These are phyloP conservation scores for Metridium senile DNA, from an alignment of 92 coral and sea anemone species.

Conservation along the genomic window DNA sequence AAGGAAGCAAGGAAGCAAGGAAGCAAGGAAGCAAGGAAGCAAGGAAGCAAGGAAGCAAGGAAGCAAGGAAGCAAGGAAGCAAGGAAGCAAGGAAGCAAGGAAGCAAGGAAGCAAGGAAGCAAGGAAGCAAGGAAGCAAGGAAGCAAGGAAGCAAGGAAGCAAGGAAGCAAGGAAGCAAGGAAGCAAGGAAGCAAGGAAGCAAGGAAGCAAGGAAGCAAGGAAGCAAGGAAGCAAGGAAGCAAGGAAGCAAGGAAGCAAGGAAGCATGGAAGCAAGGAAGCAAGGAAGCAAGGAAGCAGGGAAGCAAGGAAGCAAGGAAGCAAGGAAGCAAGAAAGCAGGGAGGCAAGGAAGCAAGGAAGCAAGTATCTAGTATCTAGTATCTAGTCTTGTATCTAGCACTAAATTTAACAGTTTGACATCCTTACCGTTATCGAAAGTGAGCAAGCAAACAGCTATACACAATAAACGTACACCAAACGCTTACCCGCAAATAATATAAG, in stretches of 20 bases:
- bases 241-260: background rate
- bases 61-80: background rate
- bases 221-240: background rate
- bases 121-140: background rate
- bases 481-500: no score
- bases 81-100: background rate
- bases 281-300: background rate
- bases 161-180: background rate
- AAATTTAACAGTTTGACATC: no score
- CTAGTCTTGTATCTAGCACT: no score
- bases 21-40: background rate
- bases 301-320: background rate
- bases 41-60: background rate
- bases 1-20: background rate
- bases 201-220: background rate
- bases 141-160: background rate
- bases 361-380: background rate
- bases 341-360: background rate
- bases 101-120: background rate
- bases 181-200: background rate
- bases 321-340: background rate
- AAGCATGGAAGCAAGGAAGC: background rate
- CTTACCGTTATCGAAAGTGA: no score
- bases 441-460: no score
- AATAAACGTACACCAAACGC: no score